phyloP scores from a whole-genome alignment of 2,113 vertebrate genomes.

The Ciconia maguari region DNA sequence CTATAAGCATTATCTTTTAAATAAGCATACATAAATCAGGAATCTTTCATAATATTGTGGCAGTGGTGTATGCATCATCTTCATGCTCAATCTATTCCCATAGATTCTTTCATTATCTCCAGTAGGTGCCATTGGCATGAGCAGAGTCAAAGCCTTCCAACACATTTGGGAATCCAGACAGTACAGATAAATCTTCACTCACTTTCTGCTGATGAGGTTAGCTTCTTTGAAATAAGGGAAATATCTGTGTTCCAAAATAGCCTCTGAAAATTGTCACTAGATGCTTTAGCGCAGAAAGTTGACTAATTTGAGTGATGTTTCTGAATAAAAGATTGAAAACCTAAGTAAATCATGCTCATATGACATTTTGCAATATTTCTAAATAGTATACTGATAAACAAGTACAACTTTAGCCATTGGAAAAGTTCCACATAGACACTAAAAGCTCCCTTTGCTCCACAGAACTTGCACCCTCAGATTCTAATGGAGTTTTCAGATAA shows the following conservation, averaged over 20 bases:
- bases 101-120: neutral
- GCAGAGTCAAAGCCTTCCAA: neutral
- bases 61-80: neutral
- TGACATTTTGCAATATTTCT: neutral
- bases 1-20: neutral
- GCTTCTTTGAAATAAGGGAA: neutral
- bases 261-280: constrained; percentile 34
- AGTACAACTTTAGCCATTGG: neutral
- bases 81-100: neutral
- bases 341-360: neutral
- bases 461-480: neutral
- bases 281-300: neutral
- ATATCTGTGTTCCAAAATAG: constrained; percentile 8
- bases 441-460: neutral
- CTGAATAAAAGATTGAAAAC: neutral
- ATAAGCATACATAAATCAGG: neutral
- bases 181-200: constrained; percentile 31
- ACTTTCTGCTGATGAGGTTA: constrained; percentile 19
- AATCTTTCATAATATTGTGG: neutral
- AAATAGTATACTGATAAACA: neutral
- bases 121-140: neutral
- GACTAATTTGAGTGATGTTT: neutral
- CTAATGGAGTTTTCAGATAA: neutral
- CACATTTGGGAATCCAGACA: neutral
- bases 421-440: neutral